Percentiles rank a stretch among this genome's conserved stretches.
Evolutionary conservation across 2,797 vertebrate genomes (phyloP).

Genomic region (Acridotheres tristis): DNA sequence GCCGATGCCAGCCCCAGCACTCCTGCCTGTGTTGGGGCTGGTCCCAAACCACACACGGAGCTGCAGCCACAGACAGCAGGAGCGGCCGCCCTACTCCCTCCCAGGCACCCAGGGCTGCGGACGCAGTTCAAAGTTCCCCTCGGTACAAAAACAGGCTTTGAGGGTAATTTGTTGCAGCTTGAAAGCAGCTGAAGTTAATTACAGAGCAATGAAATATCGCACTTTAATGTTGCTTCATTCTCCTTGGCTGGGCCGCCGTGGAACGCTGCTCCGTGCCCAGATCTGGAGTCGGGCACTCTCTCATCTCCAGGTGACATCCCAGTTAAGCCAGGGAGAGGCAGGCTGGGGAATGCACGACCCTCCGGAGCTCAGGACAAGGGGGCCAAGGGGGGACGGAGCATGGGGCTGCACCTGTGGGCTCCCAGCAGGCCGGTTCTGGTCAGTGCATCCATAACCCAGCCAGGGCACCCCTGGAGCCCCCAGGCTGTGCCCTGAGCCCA

Average conservation of each 20-base stretch:
- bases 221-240: neutral
- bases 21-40: neutral
- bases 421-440: rapidly evolving
- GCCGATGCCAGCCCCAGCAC: neutral
- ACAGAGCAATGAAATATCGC: neutral
- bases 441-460: rapidly evolving
- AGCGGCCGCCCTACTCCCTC: neutral
- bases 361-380: neutral
- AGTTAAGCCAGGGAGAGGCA: neutral
- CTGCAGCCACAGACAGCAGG: neutral
- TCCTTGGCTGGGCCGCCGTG: neutral
- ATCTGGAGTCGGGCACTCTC: rapidly evolving
- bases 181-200: constrained; percentile 51
- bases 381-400: rapidly evolving
- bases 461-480: neutral
- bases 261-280: neutral
- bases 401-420: rapidly evolving
- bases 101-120: neutral
- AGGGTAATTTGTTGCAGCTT: constrained; percentile 38
- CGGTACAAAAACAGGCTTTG: neutral
- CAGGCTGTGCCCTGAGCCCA: neutral
- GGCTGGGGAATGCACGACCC: neutral
- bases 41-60: constrained; percentile 15
- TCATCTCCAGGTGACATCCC: neutral
- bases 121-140: neutral